Base-by-base conservation (phyloP, 2,888 invertebrate genomes). In the Diabrotica balteata region DNA sequence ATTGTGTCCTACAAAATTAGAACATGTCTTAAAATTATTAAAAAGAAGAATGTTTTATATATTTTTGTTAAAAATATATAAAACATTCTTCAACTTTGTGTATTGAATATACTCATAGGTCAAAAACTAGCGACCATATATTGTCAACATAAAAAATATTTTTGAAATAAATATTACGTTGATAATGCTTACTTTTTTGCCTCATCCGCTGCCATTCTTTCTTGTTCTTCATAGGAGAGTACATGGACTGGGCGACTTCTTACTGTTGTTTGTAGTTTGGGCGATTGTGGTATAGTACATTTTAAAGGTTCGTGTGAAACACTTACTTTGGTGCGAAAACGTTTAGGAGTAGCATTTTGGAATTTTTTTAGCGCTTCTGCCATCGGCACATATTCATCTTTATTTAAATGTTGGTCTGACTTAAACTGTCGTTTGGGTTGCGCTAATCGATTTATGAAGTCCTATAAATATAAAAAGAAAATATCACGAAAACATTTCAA, bases 131-230 rank as follows among this genome's bases (percentile, higher is more conserved):
- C 32, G 32, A 32, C 32, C 32, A 32, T 32, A 32, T 32, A 4
- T 32, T 32, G 5, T 32, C 3, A 32, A 32, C 4, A 32, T 32
- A 4, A 32, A 32, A 32, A 32, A 32, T 32, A 32, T 32, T 32
- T 32, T 32, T 32, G 5, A 32, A 32, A 32, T 32, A 32, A 32
- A 47, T 47, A 47, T 17, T 8, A 47, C 6, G 8, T 9, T 47
- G 9, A 53, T 55, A 11, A 22, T 62, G 67, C 80, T 76, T 80
- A 88, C 84, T 88, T 90, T 77, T 87, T 88, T 8, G 89, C 86
- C 80, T 91, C 89, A 78, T 91, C 88, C 0, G 89, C 70, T 79
- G 91, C 90, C 74, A 86, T 76, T 69, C 87, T 84, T 78, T 92
- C 91, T 59, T 85, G 84, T 73, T 92, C 88, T 71, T 88, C 86